A percentile compares a stretch with the other conserved stretches of the same genome.
Evolutionary conservation across 2,113 vertebrate genomes (phyloP).

Genomic region (Myiopsitta monachus): DNA sequence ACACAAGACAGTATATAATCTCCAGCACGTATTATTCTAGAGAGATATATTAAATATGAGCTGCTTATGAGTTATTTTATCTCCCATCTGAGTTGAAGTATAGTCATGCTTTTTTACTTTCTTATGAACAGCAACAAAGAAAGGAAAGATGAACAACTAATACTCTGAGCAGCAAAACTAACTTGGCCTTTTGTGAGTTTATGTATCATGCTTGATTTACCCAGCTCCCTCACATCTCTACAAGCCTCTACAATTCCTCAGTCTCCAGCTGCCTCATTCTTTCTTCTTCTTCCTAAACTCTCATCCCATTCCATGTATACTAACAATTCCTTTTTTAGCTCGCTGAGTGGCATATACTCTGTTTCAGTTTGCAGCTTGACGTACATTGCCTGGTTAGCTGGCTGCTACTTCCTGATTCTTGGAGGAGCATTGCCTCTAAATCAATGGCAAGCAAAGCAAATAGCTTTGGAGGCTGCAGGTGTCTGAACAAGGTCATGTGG

Average conservation of each 20-base stretch:
- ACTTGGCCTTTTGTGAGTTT: background rate
- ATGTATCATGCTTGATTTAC: background rate
- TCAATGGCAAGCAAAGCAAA: background rate
- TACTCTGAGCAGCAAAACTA: background rate
- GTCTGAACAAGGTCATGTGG: background rate
- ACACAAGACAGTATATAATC: background rate
- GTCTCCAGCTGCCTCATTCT: background rate
- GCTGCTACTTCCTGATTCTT: background rate
- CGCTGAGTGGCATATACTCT: background rate
- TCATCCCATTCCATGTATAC: background rate
- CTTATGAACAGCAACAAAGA: background rate
- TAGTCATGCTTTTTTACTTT: background rate
- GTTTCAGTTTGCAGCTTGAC: background rate
- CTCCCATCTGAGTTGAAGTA: background rate
- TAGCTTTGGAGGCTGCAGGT: background rate
- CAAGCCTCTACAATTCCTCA: background rate
- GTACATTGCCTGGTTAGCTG: rapidly evolving
- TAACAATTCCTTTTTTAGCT: background rate
- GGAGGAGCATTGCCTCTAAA: background rate
- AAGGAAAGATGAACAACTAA: background rate
- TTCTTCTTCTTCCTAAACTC: background rate
- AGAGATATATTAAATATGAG: background rate
- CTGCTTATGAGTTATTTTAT: background rate
- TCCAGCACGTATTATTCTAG: background rate
- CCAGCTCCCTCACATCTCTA: background rate